Percentiles rank a stretch among this genome's conserved stretches.
Evolutionary conservation across 2,888 invertebrate genomes (phyloP).

Genomic region (Crossocerus cetratus): DNA sequence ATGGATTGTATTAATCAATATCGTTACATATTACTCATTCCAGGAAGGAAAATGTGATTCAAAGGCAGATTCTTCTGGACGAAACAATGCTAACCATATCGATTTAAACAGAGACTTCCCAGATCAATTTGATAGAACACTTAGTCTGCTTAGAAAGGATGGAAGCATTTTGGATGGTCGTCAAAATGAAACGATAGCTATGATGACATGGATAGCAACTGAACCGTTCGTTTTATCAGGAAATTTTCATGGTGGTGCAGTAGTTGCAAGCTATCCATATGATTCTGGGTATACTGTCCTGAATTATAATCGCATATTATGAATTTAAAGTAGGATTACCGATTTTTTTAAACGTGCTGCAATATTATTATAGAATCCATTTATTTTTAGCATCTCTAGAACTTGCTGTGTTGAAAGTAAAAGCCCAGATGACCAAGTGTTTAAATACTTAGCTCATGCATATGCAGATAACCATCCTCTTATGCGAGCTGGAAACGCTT

Average conservation of each 20-base stretch:
- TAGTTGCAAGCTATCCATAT: conserved; percentile 98
- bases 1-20: neutral
- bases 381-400: conserved; percentile 70
- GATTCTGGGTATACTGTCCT: conserved; percentile 83
- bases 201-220: conserved; percentile 92
- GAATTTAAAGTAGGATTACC: neutral
- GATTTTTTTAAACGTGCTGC: neutral
- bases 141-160: conserved; percentile 72
- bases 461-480: conserved; percentile 87
- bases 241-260: conserved; percentile 96
- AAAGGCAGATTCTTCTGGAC: conserved; percentile 82
- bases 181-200: conserved; percentile 92
- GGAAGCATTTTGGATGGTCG: conserved; percentile 80
- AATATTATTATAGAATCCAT: neutral
- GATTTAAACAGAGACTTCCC: conserved; percentile 97
- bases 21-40: conserved; percentile 61
- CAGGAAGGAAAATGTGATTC: conserved; percentile 91
- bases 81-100: conserved; percentile 88
- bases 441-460: conserved; percentile 86
- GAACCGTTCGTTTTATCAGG: conserved; percentile 95
- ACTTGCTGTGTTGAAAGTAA: conserved; percentile 86
- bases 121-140: conserved; percentile 85
- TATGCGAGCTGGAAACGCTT: conserved; percentile 87
- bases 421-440: conserved; percentile 90
- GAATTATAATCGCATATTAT: neutral